phyloP scores from a whole-genome alignment of 2,113 vertebrate genomes.

The Hylia prasina region DNA sequence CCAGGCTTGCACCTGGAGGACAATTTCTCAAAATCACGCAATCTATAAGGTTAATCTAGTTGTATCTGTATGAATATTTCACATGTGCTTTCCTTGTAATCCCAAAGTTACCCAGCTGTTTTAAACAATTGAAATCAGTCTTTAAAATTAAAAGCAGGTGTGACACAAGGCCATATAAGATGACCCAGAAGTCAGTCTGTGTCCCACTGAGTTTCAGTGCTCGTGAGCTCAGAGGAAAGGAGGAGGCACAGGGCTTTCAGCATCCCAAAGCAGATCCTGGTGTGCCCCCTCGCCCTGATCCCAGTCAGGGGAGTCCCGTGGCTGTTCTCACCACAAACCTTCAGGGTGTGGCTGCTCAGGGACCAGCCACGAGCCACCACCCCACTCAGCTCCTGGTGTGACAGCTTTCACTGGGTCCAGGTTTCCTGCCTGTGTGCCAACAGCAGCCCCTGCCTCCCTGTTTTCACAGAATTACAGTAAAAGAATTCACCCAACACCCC shows the following conservation, averaged over 20 bases:
- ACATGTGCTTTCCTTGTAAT: neutral
- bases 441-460: neutral
- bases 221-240: neutral
- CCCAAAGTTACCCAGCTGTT: neutral
- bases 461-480: accelerated
- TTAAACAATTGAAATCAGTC: neutral
- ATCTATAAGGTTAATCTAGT: neutral
- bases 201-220: neutral
- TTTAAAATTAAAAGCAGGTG: neutral
- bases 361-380: accelerated
- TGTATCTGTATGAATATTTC: neutral
- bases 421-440: neutral
- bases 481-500: neutral
- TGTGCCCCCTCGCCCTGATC: accelerated
- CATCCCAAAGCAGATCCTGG: neutral
- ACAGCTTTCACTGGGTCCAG: neutral
- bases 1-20: neutral
- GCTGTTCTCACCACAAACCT: neutral
- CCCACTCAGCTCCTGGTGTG: accelerated
- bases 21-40: neutral
- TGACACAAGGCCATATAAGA: neutral
- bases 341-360: neutral
- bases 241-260: neutral
- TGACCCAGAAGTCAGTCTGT: neutral
- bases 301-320: neutral